A percentile compares a stretch with the other conserved stretches of the same genome.
phyloP scores from a whole-genome alignment of 2,113 vertebrate genomes.

The Pluvianellus socialis region DNA sequence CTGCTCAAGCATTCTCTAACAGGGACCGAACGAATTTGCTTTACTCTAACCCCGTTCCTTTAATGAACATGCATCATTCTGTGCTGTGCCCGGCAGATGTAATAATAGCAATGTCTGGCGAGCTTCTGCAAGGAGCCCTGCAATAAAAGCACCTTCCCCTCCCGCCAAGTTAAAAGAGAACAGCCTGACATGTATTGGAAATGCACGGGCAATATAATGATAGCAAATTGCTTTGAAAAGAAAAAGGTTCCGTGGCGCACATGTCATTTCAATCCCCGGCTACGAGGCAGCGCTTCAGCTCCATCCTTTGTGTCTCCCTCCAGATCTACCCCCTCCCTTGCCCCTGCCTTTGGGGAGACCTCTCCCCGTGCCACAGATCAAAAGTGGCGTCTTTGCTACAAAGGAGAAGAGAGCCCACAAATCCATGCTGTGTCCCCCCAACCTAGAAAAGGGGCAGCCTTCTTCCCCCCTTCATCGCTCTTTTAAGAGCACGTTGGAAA shows the following conservation, averaged over 20 bases:
- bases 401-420: background rate
- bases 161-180: conserved; percentile 68
- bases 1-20: background rate
- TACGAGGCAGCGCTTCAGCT: conserved; percentile 45
- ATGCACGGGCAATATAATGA: conserved; percentile 72
- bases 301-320: conserved; percentile 50
- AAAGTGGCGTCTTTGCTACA: conserved; percentile 12
- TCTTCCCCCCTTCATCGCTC: background rate
- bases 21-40: background rate
- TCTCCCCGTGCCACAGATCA: background rate
- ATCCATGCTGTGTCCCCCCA: rapidly evolving
- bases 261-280: conserved; percentile 57
- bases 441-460: background rate
- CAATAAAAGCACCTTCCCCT: conserved; percentile 67
- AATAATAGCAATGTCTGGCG: conserved; percentile 48
- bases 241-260: conserved; percentile 43
- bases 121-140: conserved; percentile 48
- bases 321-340: background rate
- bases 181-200: conserved; percentile 71
- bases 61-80: conserved; percentile 54
- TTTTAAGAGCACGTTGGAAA: conserved; percentile 14
- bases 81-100: conserved; percentile 14
- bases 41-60: conserved; percentile 5
- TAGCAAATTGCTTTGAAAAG: conserved; percentile 71
- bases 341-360: conserved; percentile 24